Conservation (phyloP, 2,797 vertebrate species). For the Manis crassicaudata region DNA sequence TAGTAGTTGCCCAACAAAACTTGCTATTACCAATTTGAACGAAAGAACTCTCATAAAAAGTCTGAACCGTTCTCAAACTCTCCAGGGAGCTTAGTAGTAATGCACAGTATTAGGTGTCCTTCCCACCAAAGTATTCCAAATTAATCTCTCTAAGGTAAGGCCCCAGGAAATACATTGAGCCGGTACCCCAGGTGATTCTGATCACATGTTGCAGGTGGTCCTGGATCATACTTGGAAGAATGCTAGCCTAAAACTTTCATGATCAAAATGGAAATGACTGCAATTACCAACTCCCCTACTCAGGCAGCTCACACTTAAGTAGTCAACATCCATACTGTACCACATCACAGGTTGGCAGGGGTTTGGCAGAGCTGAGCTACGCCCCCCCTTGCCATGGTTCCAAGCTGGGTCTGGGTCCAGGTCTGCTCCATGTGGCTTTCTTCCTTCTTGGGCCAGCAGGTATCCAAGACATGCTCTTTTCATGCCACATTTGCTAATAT, state of each 20-base stretch:
- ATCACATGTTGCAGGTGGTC: neutral
- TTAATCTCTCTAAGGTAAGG: neutral
- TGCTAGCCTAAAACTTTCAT: neutral
- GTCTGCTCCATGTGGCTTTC: neutral
- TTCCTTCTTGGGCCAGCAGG: neutral
- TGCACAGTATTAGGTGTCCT: neutral
- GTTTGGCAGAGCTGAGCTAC: too few species aligned
- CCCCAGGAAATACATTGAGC: neutral
- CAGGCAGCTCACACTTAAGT: neutral
- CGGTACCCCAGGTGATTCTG: neutral
- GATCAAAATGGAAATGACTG: neutral
- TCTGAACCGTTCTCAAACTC: neutral
- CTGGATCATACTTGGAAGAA: neutral
- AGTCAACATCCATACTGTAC: neutral
- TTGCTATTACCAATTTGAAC: neutral
- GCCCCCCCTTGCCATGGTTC: neutral
- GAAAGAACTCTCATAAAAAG: neutral
- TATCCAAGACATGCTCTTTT: neutral
- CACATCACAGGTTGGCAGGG: rapidly evolving
- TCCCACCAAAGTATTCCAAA: neutral
- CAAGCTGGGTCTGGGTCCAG: neutral
- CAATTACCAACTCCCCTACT: neutral
- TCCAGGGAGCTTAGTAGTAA: neutral
- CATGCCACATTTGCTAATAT: neutral
- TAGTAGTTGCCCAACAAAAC: neutral